Percentiles rank a stretch among this genome's conserved stretches.
These are phyloP conservation scores for Sebastes schlegelii DNA, from an alignment of 2,113 vertebrate species.

Conservation along the genomic window DNA sequence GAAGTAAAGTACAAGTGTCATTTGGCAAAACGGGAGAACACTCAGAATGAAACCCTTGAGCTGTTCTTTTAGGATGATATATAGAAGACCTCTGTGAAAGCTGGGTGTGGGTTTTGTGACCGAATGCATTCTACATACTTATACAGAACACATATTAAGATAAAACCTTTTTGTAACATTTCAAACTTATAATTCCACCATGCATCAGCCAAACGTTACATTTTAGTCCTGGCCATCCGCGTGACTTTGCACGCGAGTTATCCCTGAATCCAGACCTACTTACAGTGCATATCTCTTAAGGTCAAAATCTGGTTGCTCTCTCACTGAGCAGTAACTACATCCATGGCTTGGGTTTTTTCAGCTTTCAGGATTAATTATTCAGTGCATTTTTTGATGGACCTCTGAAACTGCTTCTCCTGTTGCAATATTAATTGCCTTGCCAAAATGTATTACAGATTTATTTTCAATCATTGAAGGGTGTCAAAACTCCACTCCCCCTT, in stretches of 20 bases:
- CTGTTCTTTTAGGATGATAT: slow-evolving; percentile 8
- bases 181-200: not conserved
- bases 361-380: slow-evolving; percentile 81
- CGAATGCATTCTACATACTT: not conserved
- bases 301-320: slow-evolving; percentile 55
- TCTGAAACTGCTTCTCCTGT: slow-evolving; percentile 74
- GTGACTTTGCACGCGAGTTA: slow-evolving; percentile 29
- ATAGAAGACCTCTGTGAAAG: not conserved
- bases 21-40: slow-evolving; percentile 27
- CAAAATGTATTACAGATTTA: slow-evolving; percentile 80
- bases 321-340: slow-evolving; percentile 58
- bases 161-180: not conserved
- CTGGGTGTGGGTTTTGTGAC: not conserved
- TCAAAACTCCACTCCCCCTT: slow-evolving; percentile 29
- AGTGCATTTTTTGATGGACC: slow-evolving; percentile 78
- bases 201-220: not conserved
- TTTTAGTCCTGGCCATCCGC: not conserved
- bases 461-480: slow-evolving; percentile 72
- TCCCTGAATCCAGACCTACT: slow-evolving; percentile 43
- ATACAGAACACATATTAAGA: not conserved
- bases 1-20: slow-evolving; percentile 17
- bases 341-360: slow-evolving; percentile 72
- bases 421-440: slow-evolving; percentile 81
- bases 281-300: slow-evolving; percentile 20
- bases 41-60: not conserved